Conservation (phyloP, 2,888 invertebrate species). For the Apoderus coryli region DNA sequence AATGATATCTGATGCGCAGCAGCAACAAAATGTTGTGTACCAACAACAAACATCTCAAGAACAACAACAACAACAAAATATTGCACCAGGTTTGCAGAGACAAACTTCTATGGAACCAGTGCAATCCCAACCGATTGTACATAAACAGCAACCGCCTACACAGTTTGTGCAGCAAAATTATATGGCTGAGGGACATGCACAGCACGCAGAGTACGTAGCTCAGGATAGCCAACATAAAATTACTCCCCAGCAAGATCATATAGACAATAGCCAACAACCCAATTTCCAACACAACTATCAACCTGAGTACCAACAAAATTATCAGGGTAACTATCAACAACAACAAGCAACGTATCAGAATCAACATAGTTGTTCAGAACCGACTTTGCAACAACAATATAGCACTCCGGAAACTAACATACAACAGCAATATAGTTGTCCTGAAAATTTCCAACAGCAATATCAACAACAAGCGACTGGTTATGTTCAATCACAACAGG, state of each 20-base stretch:
- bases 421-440: conserved; percentile 10
- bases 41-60: conserved; percentile 5
- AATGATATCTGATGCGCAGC: neutral
- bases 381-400: conserved; percentile 15
- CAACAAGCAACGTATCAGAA: too few relatives aligned
- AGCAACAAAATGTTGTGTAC: conserved; percentile 2
- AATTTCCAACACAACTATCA: conserved; percentile 25
- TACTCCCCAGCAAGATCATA: too few relatives aligned
- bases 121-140: conserved; percentile 26
- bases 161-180: conserved; percentile 27
- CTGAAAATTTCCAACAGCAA: conserved; percentile 12
- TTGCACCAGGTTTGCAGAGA: conserved; percentile 20
- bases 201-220: conserved; percentile 26
- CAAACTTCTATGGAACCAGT: conserved; percentile 23
- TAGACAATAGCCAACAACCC: too few relatives aligned
- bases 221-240: neutral
- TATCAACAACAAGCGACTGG: too few relatives aligned
- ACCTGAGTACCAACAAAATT: conserved; percentile 12
- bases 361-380: neutral
- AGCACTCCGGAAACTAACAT: too few relatives aligned
- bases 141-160: conserved; percentile 25
- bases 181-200: conserved; percentile 28
- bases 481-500: too few relatives aligned
- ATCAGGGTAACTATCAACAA: conserved; percentile 15
- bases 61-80: conserved; percentile 17